phyloP scores from a whole-genome alignment of 2,113 vertebrate species.

The Forbesichthys papilliferus region DNA sequence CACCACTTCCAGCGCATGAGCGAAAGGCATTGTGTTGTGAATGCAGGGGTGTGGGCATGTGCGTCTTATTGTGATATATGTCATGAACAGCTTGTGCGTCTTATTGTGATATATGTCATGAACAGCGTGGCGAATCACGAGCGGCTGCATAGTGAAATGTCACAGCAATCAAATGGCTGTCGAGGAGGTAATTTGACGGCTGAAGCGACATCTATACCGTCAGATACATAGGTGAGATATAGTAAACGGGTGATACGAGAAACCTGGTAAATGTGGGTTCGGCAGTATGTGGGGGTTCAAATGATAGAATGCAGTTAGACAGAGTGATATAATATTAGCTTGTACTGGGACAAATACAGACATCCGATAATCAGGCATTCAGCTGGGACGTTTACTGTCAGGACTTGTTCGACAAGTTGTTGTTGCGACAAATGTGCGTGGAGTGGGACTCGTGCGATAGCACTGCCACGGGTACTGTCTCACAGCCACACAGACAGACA shows the following conservation, averaged over 20 bases:
- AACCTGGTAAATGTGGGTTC: conserved; percentile 28
- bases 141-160: conserved; percentile 52
- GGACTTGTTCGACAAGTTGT: too few species aligned
- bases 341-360: not conserved
- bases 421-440: too few species aligned
- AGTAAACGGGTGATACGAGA: conserved; percentile 20
- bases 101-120: conserved; percentile 41
- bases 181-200: conserved; percentile 42
- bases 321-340: conserved; percentile 6
- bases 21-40: conserved; percentile 21
- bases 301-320: conserved; percentile 5
- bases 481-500: not conserved
- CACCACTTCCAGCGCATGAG: conserved; percentile 3
- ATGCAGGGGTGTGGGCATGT: conserved; percentile 8
- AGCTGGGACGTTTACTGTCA: not conserved
- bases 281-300: not conserved
- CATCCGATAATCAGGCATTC: not conserved
- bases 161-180: conserved; percentile 48
- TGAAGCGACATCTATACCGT: conserved; percentile 30
- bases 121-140: conserved; percentile 19
- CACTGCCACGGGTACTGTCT: too few species aligned
- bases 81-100: conserved; percentile 24
- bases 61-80: conserved; percentile 41
- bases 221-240: conserved; percentile 9
- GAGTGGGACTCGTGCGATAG: too few species aligned